These are phyloP conservation scores for Pectinophora gossypiella DNA, from an alignment of 1,140 invertebrate genomes.

Conservation along the genomic window DNA sequence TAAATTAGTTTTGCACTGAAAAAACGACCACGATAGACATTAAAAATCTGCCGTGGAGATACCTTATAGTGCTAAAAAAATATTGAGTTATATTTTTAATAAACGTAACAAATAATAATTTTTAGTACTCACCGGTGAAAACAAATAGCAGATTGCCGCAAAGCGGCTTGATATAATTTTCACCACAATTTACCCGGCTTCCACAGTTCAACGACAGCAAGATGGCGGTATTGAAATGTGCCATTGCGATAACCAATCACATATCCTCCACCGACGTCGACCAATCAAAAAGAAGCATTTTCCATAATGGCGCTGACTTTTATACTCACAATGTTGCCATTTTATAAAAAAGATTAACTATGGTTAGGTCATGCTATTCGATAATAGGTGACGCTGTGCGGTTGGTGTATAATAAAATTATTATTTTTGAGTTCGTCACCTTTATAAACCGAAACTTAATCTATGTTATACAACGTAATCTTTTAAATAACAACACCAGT, in stretches of 20 bases:
- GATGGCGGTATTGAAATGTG: conserved; percentile 41
- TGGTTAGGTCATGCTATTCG: neutral
- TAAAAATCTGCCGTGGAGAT: conserved; percentile 53
- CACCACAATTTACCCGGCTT: conserved; percentile 8
- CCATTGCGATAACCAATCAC: conserved; percentile 12
- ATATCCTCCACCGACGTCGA: conserved; percentile 8
- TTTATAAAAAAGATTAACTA: conserved; percentile 10
- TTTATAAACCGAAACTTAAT: too few relatives aligned
- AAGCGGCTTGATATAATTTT: conserved; percentile 46
- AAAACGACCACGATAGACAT: conserved; percentile 64
- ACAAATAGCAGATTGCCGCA: conserved; percentile 44
- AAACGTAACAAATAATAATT: conserved; percentile 7
- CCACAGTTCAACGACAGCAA: conserved; percentile 26
- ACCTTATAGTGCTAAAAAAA: conserved; percentile 58
- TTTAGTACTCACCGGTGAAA: conserved; percentile 37
- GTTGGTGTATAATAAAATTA: too few relatives aligned
- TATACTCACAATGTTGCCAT: conserved; percentile 53
- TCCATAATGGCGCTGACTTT: conserved; percentile 37
- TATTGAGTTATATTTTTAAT: conserved; percentile 8
- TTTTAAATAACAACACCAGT: too few relatives aligned
- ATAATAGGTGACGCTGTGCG: conserved; percentile 8
- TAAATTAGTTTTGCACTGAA: conserved; percentile 50
- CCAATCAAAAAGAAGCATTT: conserved; percentile 65
- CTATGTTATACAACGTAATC: too few relatives aligned
- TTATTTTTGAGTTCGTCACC: too few relatives aligned